Conservation (phyloP, 1,140 invertebrate genomes). For the Drosophila obscura region DNA sequence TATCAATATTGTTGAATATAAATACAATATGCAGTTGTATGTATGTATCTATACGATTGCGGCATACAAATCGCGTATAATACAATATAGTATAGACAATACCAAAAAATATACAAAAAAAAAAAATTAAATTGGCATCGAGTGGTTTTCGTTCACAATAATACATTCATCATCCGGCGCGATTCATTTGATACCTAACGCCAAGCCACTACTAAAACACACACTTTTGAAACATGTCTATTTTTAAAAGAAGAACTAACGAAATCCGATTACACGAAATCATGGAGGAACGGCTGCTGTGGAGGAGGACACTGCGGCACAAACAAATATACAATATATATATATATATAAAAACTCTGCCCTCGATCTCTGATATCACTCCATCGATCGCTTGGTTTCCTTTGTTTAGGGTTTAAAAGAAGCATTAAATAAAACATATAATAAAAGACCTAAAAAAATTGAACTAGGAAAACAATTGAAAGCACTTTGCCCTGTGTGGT, state of each 20-base stretch:
- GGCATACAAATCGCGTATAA: conserved; percentile 56
- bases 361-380: conserved; percentile 2
- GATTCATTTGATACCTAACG: too few relatives aligned
- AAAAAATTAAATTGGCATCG: too few relatives aligned
- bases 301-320: too few relatives aligned
- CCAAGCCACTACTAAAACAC: too few relatives aligned
- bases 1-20: too few relatives aligned
- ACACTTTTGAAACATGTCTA: too few relatives aligned
- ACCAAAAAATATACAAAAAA: too few relatives aligned
- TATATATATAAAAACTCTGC: not conserved
- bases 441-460: conserved; percentile 54
- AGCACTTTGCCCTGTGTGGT: conserved; percentile 57
- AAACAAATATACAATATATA: conserved; percentile 2
- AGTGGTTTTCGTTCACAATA: conserved; percentile 5
- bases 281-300: too few relatives aligned
- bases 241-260: too few relatives aligned
- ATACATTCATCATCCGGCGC: conserved; percentile 21
- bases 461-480: conserved; percentile 66
- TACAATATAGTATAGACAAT: conserved; percentile 38
- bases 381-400: not conserved
- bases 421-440: conserved; percentile 30
- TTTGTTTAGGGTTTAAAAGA: not conserved
- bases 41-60: too few relatives aligned
- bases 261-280: too few relatives aligned
- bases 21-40: too few relatives aligned